Conservation (phyloP, 2,113 vertebrate genomes). For the Suncus etruscus region DNA sequence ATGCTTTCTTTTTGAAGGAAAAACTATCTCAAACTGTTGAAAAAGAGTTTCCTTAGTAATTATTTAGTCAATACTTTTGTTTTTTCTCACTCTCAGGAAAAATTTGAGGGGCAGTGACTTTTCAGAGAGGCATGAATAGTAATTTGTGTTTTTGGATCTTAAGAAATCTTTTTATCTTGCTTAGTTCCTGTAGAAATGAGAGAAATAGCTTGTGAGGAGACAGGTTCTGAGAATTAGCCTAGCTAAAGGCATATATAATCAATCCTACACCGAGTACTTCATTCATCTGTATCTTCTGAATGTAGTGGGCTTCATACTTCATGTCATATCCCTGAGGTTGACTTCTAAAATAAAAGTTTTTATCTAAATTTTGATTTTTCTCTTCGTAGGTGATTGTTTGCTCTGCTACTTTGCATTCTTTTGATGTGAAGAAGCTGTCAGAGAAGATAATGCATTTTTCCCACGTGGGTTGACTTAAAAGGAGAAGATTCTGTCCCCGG, state of each 20-base stretch:
- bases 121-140: neutral
- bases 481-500: conserved; percentile 98
- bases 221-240: neutral
- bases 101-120: neutral
- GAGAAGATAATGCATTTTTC: conserved; percentile 99
- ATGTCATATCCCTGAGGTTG: neutral
- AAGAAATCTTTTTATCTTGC: neutral
- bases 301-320: neutral
- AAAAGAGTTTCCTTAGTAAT: conserved; percentile 5
- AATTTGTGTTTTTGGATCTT: neutral
- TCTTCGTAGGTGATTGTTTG: conserved; percentile 96
- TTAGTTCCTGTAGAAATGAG: neutral
- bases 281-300: neutral
- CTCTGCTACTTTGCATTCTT: conserved; percentile 98
- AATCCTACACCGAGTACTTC: too few species aligned
- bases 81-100: conserved; percentile 37
- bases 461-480: conserved; percentile 99
- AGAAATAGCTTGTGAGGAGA: neutral
- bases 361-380: neutral
- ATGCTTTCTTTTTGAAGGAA: neutral
- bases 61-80: neutral
- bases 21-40: neutral
- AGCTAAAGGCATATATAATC: neutral
- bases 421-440: conserved; percentile 98
- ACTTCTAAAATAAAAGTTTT: neutral